Percentiles rank a stretch among this genome's conserved stretches.
phyloP scores from a whole-genome alignment of 35 echinoderm and acorn worm species.

The Hemicentrotus pulcherrimus region DNA sequence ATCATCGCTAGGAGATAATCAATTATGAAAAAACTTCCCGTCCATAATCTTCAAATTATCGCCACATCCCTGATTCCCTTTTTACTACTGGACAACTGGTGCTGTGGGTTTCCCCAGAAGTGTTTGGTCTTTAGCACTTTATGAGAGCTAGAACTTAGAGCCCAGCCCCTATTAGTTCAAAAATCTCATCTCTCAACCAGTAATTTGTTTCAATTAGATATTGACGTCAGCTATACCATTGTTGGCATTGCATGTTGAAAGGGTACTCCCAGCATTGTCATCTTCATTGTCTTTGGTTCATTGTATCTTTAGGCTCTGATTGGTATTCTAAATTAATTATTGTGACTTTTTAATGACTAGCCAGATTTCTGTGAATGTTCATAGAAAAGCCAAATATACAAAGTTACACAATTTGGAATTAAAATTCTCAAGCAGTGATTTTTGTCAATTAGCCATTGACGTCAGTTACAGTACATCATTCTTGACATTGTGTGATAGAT shows the following conservation, averaged over 20 bases:
- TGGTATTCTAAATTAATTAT: not conserved
- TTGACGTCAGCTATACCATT: not conserved
- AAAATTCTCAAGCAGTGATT: not conserved
- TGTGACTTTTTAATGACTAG: not conserved
- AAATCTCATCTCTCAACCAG: not conserved
- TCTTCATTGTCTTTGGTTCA: not conserved
- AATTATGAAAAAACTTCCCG: slow-evolving; percentile 27
- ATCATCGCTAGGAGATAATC: not conserved
- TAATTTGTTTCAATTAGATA: not conserved
- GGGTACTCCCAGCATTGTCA: not conserved
- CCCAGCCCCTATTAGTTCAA: not conserved
- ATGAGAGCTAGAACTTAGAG: not conserved
- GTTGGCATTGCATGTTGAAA: not conserved
- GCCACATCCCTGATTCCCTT: not conserved
- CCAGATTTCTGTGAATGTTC: not conserved
- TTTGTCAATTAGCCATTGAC: no score
- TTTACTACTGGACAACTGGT: not conserved
- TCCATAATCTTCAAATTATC: slow-evolving; percentile 2
- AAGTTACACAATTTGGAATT: not conserved
- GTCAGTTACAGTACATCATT: not conserved
- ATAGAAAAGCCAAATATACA: not conserved
- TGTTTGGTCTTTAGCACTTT: not conserved
- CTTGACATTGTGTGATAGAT: no score
- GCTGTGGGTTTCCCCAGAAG: not conserved
- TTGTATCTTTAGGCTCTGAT: not conserved